Percentiles rank a stretch among this genome's conserved stretches.
Evolutionary conservation across 1,140 invertebrate species (phyloP).

Genomic region (Trachymyrmex septentrionalis): DNA sequence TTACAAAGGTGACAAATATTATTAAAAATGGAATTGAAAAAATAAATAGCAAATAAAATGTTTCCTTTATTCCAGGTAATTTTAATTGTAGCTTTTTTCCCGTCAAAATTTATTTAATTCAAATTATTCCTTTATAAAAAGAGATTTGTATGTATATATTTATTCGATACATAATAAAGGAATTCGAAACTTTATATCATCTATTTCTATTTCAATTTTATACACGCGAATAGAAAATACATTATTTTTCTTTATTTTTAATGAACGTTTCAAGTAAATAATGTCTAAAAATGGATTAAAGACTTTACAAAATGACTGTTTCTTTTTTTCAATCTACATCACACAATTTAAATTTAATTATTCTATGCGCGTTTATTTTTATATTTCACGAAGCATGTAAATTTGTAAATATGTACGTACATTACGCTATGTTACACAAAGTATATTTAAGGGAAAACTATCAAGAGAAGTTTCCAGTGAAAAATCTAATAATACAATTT

Average conservation of each 20-base stretch:
- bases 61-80: neutral
- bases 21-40: neutral
- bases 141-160: neutral
- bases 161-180: neutral
- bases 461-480: slow-evolving; percentile 21
- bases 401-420: neutral
- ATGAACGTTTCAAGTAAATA: neutral
- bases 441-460: neutral
- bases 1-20: neutral
- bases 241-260: slow-evolving; percentile 1
- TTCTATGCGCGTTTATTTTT: neutral
- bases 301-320: neutral
- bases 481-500: slow-evolving; percentile 48
- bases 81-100: neutral
- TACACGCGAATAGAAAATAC: neutral
- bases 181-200: neutral
- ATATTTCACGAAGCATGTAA: neutral
- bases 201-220: neutral
- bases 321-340: neutral
- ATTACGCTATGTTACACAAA: neutral
- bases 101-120: neutral
- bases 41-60: neutral
- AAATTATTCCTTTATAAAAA: neutral
- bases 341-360: neutral
- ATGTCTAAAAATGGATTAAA: neutral